Evolutionary conservation across 2,797 vertebrate genomes (phyloP).

Genomic region (Brotula barbata): DNA sequence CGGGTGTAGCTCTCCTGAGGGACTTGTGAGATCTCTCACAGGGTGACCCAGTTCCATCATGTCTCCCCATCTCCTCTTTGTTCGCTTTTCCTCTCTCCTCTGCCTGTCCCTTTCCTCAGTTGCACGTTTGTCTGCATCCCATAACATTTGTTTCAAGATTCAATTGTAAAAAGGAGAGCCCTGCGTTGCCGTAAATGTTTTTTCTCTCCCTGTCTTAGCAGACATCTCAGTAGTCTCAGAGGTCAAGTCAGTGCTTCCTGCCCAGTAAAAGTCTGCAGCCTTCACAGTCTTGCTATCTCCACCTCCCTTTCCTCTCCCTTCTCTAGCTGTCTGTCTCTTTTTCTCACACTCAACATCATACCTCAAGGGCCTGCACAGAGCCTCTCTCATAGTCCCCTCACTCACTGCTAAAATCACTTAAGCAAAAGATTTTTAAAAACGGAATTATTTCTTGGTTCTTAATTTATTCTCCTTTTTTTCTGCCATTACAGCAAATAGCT

Average conservation of each 20-base stretch:
- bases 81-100: conserved; percentile 36
- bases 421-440: conserved; percentile 35
- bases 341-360: not conserved
- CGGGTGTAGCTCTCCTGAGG: conserved; percentile 65
- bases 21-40: conserved; percentile 73
- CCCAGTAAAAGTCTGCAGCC: conserved; percentile 36
- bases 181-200: conserved; percentile 20
- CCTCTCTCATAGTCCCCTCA: conserved; percentile 27
- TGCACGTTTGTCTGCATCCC: conserved; percentile 25
- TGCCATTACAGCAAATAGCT: conserved; percentile 71
- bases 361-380: conserved; percentile 18
- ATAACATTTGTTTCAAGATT: conserved; percentile 30
- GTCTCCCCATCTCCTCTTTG: conserved; percentile 54
- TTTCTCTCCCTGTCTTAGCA: conserved; percentile 2
- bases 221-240: conserved; percentile 32
- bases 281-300: not conserved
- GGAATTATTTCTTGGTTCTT: conserved; percentile 55
- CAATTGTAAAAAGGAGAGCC: conserved; percentile 23
- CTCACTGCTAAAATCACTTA: conserved; percentile 47
- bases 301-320: not conserved
- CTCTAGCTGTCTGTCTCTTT: conserved; percentile 9
- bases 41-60: conserved; percentile 81
- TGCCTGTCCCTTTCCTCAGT: conserved; percentile 33
- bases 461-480: conserved; percentile 57
- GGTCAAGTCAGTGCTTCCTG: conserved; percentile 27